Conservation (phyloP, 2,888 invertebrate genomes). For the Allolobophora icterica region DNA sequence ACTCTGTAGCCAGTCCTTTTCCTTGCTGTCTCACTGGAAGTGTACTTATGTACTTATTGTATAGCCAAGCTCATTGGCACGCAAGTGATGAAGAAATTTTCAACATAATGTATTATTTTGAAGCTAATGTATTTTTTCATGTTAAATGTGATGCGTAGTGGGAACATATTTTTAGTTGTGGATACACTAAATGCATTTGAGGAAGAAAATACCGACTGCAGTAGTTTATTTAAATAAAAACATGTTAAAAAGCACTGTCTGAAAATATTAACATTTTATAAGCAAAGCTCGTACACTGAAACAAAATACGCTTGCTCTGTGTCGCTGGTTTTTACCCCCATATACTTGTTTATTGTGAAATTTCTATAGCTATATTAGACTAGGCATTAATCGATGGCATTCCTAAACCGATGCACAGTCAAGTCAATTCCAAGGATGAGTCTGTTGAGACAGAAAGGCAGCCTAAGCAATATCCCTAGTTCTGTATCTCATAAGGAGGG, state of each 20-base stretch:
- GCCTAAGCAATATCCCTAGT: background rate
- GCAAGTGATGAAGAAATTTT: too few relatives aligned
- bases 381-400: background rate
- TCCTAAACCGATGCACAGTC: background rate
- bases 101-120: background rate
- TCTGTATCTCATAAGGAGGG: too few relatives aligned
- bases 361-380: background rate
- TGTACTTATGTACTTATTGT: too few relatives aligned
- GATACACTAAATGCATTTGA: too few relatives aligned
- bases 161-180: background rate
- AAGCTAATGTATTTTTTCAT: slow-evolving; percentile 10
- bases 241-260: background rate
- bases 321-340: background rate
- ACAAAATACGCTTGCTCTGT: background rate
- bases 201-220: background rate
- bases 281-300: too few relatives aligned
- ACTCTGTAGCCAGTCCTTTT: too few relatives aligned
- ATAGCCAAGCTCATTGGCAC: too few relatives aligned
- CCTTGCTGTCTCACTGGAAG: too few relatives aligned
- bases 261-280: too few relatives aligned
- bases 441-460: background rate
- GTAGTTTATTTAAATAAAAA: background rate
- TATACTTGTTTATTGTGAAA: background rate
- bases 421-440: background rate
- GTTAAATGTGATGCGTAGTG: background rate